These are phyloP conservation scores for Melinaea menophilus DNA, from an alignment of 2,888 invertebrate species.

Conservation along the genomic window DNA sequence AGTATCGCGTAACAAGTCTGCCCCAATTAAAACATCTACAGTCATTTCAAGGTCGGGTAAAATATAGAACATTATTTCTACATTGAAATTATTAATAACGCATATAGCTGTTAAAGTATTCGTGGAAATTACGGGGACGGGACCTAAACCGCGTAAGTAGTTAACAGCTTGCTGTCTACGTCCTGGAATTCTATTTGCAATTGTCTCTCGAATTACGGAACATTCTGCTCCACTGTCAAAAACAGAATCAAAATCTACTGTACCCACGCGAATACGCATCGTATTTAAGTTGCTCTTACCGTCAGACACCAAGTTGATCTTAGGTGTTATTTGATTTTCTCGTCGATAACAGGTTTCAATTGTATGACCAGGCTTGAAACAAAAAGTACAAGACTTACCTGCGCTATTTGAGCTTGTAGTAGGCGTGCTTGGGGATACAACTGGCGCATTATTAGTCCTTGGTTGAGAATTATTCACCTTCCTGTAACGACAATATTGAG, in stretches of 20 bases:
- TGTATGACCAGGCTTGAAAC: constrained; percentile 33
- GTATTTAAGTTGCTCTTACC: constrained; percentile 23
- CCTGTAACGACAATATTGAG: not conserved
- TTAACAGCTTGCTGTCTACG: constrained; percentile 22
- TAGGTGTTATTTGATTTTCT: constrained; percentile 29
- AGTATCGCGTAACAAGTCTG: constrained; percentile 16
- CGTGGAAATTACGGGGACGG: constrained; percentile 12
- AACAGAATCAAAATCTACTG: constrained; percentile 18
- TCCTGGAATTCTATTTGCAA: constrained; percentile 33
- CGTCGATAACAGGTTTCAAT: constrained; percentile 33
- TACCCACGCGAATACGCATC: constrained; percentile 16
- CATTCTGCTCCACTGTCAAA: constrained; percentile 40
- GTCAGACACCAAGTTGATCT: constrained; percentile 29
- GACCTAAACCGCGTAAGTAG: constrained; percentile 16
- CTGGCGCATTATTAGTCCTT: not conserved
- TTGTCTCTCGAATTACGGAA: constrained; percentile 32
- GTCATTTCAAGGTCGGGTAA: constrained; percentile 18
- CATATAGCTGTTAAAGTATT: constrained; percentile 14
- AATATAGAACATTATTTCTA: constrained; percentile 16
- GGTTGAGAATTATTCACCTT: not conserved
- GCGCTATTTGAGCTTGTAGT: not conserved
- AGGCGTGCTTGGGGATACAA: not conserved
- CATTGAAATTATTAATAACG: constrained; percentile 13
- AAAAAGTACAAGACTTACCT: constrained; percentile 25
- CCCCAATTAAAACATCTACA: constrained; percentile 17